Base-by-base conservation (phyloP, 2,888 invertebrate genomes). In the Hetaerina titia region DNA sequence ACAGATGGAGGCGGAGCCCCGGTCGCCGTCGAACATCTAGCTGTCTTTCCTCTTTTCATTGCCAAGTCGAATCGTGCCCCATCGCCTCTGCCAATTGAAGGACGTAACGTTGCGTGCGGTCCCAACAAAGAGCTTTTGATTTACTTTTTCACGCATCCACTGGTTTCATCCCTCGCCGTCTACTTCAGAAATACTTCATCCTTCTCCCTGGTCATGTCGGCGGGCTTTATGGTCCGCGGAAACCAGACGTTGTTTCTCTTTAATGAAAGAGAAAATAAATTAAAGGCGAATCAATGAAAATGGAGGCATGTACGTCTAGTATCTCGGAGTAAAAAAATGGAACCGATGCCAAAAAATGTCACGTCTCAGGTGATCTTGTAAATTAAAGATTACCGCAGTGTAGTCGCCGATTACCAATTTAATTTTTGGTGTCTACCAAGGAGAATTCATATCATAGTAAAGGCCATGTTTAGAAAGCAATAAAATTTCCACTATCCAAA, bases 61-160 rank as follows among this genome's bases (percentile, higher is more conserved):
- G 56, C 56, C 56, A 56, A 92, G 92, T 92, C 92, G 64, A n/a
- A 45, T 19, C 69, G 69, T 56, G 92, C n/a, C 64, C 64, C 15
- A 13, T 22, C 45, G 92, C 92, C 92, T 57, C 90, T 90, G 58
- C 56, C 92, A n/a, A 64, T 64, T 45, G 90, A 13, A 60, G 31
- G 69, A 69, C 69, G 56, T 11, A 15, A 74, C 22, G 56, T 25
- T 25, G 56, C 92, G 92, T 11, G 92, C 92, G 69, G 22, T 69
- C n/a, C 64, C 22, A 25, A 22, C 45, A 58, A 64, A 17, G 17
- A 31, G 64, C 15, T 17, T 58, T 22, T 64, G 90, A 90, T 90
- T 64, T 64, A 22, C 69, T 92, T 92, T 92, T 92, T 92, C 92
- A 45, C 74, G 56, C 92, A 92, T 45, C 45, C 56, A 56, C 60